Evolutionary conservation across 1,140 invertebrate genomes (phyloP), one percentile per base, ranked within the genome.

Genomic region (Mizuhopecten yessoensis): DNA sequence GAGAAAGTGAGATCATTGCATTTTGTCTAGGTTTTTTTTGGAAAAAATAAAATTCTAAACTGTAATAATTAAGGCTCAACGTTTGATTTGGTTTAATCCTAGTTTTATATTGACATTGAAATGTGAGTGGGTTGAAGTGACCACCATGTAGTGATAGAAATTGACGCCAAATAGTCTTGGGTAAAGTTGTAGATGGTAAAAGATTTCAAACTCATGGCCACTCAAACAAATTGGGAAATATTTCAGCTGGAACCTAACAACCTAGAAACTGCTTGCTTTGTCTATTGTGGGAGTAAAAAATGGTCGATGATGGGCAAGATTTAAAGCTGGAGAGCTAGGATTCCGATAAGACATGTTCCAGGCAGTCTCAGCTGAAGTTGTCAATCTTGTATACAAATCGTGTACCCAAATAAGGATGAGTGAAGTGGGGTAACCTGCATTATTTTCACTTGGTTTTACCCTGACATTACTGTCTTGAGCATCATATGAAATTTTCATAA

Each of bases 281-380:
- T 75, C 1, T 75, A 75, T 75, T 75, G 57, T 75, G 57, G 57
- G 23, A 75, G 23, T 75, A 29, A 75, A n/a, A 75, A 75, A 5
- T 9, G 23, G 11, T 75, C 29, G 57, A 29, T 29, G 57, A 75
- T 75, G n/a, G 57, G 29, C 57, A 75, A 75, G 57, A n/a, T 75
- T 5, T 75, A 29, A n/a, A 7, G 17, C 57, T 75, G n/a, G 57
- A 29, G 57, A 5, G n/a, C 23, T 29, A n/a, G 9, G 57, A 75
- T 75, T n/a, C n/a, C 29, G 57, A 75, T 75, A 75, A 75, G 57
- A 75, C 57, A 75, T n/a, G 57, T 11, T 75, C 23, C 57, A 75
- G n/a, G 57, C 45, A 49, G n/a, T n/a, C n/a, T n/a, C n/a, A n/a
- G 11, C 45, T 20, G 10, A 49, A 49, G 45, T 75, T 1, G 9